Evolutionary conservation across 1,140 invertebrate genomes (phyloP).

Genomic region (Caenorhabditis remanei): DNA sequence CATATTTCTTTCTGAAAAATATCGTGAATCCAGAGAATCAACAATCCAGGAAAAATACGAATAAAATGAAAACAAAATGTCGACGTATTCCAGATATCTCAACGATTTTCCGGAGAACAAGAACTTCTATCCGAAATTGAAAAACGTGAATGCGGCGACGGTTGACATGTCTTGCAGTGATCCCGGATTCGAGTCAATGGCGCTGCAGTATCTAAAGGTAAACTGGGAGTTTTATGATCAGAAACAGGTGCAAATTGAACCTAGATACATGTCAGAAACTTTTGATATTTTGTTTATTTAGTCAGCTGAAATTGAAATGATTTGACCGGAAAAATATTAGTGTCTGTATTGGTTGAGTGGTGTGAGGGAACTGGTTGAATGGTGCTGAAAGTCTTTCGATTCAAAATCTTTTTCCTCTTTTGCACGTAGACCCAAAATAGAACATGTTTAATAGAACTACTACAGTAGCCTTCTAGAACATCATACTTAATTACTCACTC

Average conservation of each 20-base stretch:
- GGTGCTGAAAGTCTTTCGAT: too few species aligned
- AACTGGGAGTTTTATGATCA: background rate
- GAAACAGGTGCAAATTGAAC: background rate
- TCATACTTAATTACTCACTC: too few species aligned
- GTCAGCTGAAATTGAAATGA: too few species aligned
- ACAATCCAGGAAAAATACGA: background rate
- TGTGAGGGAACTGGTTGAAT: too few species aligned
- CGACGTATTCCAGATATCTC: slow-evolving; percentile 61
- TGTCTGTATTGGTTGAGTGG: too few species aligned
- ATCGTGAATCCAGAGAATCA: background rate
- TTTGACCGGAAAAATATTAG: too few species aligned
- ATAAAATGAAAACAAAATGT: background rate
- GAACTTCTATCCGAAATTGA: slow-evolving; percentile 59
- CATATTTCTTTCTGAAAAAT: background rate
- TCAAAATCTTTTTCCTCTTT: too few species aligned
- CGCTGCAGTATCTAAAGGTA: slow-evolving; percentile 57
- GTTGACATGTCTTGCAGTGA: slow-evolving; percentile 47
- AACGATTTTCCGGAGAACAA: slow-evolving; percentile 55
- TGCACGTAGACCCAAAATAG: too few species aligned
- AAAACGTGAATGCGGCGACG: slow-evolving; percentile 39
- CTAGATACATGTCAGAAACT: background rate
- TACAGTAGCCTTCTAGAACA: too few species aligned
- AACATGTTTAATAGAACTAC: too few species aligned
- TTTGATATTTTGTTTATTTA: too few species aligned
- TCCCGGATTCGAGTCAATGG: slow-evolving; percentile 52